Base-by-base conservation (phyloP, 2,888 invertebrate species). In the Ectemnius cavifrons region DNA sequence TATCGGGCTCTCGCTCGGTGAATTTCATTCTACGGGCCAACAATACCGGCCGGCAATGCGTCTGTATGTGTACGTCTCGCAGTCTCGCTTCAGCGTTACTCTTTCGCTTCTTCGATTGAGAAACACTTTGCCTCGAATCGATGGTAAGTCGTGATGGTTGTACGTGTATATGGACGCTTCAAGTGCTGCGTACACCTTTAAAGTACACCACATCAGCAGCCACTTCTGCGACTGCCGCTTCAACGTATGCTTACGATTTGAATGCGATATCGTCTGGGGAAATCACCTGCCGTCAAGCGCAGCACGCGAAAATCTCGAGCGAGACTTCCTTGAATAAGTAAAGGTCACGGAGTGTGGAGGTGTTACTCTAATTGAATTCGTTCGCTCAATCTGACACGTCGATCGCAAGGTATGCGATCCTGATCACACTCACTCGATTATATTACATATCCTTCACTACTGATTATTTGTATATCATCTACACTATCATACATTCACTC, bases 121-220 rank as follows among this genome's bases (percentile, higher is more conserved):
- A 72, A 77, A 73, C 73, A 73, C 74, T 78, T 73, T 75, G 74
- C 62, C 8, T 73, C 75, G 72, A 75, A 75, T 63, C 73, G 80
- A 80, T 71, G 71, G 74, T 63, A 66, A 67, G 37, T 14, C 67
- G 23, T 20, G 23, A 62, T 62, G 20, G 58, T 28, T 52, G 67
- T 66, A 66, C 60, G 47, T 49, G 72, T 37, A 37, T 37, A 37
- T 8, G 37, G 37, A 8, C 8, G 37, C 67, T 67, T 71, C 58
- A 63, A 69, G 69, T 63, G 77, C 67, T 67, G 62, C 77, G 52
- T 74, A 77, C 37, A 37, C 68, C 67, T 71, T 60, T 68, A 67
- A 75, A 77, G 66, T 75, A 66, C 37, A 37, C 52, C 60, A 65
- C 71, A 68, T 77, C 65, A 56, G 71, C 56, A 65, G 18, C 16